A percentile compares a stretch with the other conserved stretches of the same genome.
Evolutionary conservation across 1,140 invertebrate species (phyloP).

Genomic region (Drosophila bipectinata): DNA sequence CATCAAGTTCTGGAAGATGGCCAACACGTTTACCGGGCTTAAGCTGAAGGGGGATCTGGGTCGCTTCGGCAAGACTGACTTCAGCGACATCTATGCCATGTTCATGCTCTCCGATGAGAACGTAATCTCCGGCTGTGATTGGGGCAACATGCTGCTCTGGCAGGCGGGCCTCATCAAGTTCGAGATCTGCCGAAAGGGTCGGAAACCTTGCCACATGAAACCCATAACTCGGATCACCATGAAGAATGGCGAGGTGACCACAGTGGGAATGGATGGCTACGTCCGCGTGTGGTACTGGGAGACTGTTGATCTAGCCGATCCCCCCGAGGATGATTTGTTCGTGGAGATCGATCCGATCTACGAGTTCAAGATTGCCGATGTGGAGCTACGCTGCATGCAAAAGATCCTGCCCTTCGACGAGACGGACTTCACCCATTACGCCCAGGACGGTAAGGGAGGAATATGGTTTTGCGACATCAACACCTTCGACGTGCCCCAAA

Average conservation of each 20-base stretch:
- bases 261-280: slow-evolving; percentile 90
- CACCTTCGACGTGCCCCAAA: slow-evolving; percentile 85
- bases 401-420: slow-evolving; percentile 65
- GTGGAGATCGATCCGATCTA: slow-evolving; percentile 93
- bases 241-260: slow-evolving; percentile 87
- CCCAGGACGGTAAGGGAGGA: slow-evolving; percentile 91
- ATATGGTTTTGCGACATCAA: slow-evolving; percentile 92
- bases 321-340: slow-evolving; percentile 90
- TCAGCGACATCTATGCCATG: slow-evolving; percentile 93
- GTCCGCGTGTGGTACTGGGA: slow-evolving; percentile 95
- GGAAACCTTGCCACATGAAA: slow-evolving; percentile 89
- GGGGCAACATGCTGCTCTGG: slow-evolving; percentile 96
- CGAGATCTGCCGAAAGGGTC: slow-evolving; percentile 89
- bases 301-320: slow-evolving; percentile 92
- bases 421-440: slow-evolving; percentile 66
- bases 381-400: slow-evolving; percentile 70
- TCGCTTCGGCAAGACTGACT: slow-evolving; percentile 95
- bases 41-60: slow-evolving; percentile 94
- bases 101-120: slow-evolving; percentile 94
- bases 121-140: slow-evolving; percentile 92
- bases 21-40: slow-evolving; percentile 93
- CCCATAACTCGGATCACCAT: slow-evolving; percentile 91
- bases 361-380: slow-evolving; percentile 85
- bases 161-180: slow-evolving; percentile 93
- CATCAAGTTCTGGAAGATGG: slow-evolving; percentile 97